Base-by-base conservation (phyloP, 2,113 vertebrate species). In the Nycticryphes semicollaris region DNA sequence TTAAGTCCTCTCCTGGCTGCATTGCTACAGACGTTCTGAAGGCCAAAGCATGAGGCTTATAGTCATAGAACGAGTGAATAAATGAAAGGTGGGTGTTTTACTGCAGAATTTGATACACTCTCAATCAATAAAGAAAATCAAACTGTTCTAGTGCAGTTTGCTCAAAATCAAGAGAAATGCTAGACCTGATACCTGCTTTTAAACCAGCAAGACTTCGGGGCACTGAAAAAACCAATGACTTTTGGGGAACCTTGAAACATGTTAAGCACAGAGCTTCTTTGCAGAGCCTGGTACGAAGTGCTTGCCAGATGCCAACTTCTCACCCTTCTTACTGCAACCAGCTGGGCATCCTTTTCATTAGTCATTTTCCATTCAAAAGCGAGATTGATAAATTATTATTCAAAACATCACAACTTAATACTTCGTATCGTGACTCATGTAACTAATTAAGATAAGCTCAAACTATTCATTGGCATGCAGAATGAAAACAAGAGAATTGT, bases 381-480 rank as follows among this genome's bases (percentile, higher is more conserved):
- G 3, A 70, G 48, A 91, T 30, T 1, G 2, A 66, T 72, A 84
- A 87, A 76, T 75, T 78, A 78, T 39, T 84, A 84, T 51, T 88
- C 50, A 79, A 93, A 93, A 77, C 48, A 90, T 28, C 68, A 24
- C n/a, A 74, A 91, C 37, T 70, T n/a, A 59, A 27, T 94, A 78
- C 24, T 81, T 90, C 23, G 50, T 69, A 56, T 54, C 70, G 70
- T 77, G 63, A 87, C 51, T 94, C 2, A n/a, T 67, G 4, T 35
- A n/a, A 76, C 74, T 90, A 75, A 93, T 78, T 82, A 91, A 90
- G 70, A 90, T 15, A 90, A 80, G 39, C 50, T 80, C 75, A 85
- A 91, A 77, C 82, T 90, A 68, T 77, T 73, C 63, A 93, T 1
- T 73, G 63, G 87, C 75, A 91, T 19, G 21, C 13, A 77, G 66